Base-by-base conservation (phyloP, 2,113 vertebrate species). In the Cavia aperea region DNA sequence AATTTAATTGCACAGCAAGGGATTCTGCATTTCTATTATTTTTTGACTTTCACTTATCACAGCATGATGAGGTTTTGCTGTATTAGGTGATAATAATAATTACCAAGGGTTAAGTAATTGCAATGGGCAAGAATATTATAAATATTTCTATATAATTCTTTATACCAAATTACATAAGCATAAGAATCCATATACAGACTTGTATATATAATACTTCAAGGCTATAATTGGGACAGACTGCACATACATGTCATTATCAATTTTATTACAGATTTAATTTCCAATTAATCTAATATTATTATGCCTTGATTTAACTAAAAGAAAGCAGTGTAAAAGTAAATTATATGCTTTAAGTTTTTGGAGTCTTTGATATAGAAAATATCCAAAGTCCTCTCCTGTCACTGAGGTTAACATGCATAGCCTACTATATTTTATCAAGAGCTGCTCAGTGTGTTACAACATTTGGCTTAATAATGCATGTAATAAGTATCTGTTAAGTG, bases 321-420 rank as follows among this genome's bases (percentile, higher is more conserved):
- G 7, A 5, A 68, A 81, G 78, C 91, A 84, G 36, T 72, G 92
- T 39, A 77, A 84, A 63, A 81, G 56, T 39, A 78, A 49, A 9
- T 82, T 68, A 56, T 46, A 51, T 56, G 82, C 86, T 29, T 49
- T 51, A 86, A 83, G 29, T n/a, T 92, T 93, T 39, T 93, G 90
- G 36, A 94, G 84, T 77, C 49, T 39, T 46, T 8, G 73, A 60
- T 66, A 54, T 46, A 16, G 29, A 51, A 16, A 39, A 24, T 82
- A 68, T 58, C 39, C 1, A 31, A 29, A 14, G 36, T 84, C n/a
- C n/a, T 73, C 6, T 63, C 29, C 10, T 7, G 16, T 56, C 29
- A 58, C 26, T 79, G 86, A 65, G n/a, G 56, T 12, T 73, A 73
- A 84, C n/a, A 21, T 7, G 23, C 39, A 31, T 12, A 39, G 15